These are phyloP conservation scores for Drosophila hawaiiensis DNA, from an alignment of 2,888 invertebrate species.

Conservation along the genomic window DNA sequence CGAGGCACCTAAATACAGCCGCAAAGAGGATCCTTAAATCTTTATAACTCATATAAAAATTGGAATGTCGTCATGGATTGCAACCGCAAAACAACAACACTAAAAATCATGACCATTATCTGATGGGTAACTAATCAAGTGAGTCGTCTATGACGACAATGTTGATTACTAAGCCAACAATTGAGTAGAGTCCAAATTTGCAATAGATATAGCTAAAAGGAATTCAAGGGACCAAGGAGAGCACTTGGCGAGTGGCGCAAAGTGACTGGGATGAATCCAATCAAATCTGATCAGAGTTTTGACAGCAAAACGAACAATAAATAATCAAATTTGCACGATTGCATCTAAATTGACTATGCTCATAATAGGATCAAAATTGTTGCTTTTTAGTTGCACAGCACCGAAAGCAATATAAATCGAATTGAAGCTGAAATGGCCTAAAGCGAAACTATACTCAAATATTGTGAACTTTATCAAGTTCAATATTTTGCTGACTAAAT, in stretches of 20 bases:
- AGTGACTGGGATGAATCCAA: neutral
- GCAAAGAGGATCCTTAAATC: slow-evolving; percentile 36
- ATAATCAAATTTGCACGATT: slow-evolving; percentile 8
- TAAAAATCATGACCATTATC: slow-evolving; percentile 12
- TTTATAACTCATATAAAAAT: slow-evolving; percentile 28
- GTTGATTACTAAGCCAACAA: neutral
- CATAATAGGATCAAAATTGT: neutral
- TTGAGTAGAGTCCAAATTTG: neutral
- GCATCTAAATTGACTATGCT: neutral
- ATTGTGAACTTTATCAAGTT: too few species aligned
- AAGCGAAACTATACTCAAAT: neutral
- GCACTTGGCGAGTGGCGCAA: neutral
- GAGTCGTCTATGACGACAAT: neutral
- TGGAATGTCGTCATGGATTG: neutral
- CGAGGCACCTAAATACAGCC: slow-evolving; percentile 20
- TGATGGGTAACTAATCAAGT: slow-evolving; percentile 15
- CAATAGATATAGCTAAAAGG: neutral
- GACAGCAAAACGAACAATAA: neutral
- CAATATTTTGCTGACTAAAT: neutral
- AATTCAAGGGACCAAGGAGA: neutral
- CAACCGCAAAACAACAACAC: neutral
- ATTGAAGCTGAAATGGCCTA: neutral
- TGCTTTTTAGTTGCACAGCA: too few species aligned
- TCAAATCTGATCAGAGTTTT: slow-evolving; percentile 3
- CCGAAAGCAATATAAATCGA: neutral